Evolutionary conservation across 2,113 vertebrate genomes (phyloP), one percentile per base, ranked within the genome.

Genomic region (Lepus europaeus): DNA sequence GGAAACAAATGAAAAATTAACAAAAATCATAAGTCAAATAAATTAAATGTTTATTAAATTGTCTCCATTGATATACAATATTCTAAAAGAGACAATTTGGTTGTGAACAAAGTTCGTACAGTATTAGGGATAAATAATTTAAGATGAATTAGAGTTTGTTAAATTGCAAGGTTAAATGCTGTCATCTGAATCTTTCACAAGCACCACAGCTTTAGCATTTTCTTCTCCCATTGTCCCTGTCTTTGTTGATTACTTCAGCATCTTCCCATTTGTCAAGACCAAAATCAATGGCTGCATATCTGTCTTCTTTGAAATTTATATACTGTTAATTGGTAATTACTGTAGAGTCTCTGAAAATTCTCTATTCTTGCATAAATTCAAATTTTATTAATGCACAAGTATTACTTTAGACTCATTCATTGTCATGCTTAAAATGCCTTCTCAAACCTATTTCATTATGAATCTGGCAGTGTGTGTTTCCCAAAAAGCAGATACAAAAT

Each of bases 11-110:
- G 4, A 51, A 59, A 25, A 64, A 63, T 63, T 6, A 45, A 76
- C 39, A 86, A 78, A 91, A 96, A 20, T 70, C 84, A 29, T 86
- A 80, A 93, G 73, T 66, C 6, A 61, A 39, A 51, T 36, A 72
- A 23, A 89, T 36, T 20, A 23, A 8, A 23, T 45, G 61, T 36
- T 53, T 81, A 53, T 64, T 31, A 77, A 86, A 72, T 66, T 77
- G 2, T 68, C 27, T 33, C 19, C 91, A 39, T 8, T 73, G 17
- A 84, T 76, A 31, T 9, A 86, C 36, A 53, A 83, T 78, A 78
- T 81, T 14, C 49, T 69, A 8, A 89, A 94, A 87, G n/a, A 95
- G 36, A 59, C 68, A 9, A 87, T 84, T 53, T 69, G 33, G 31
- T n/a, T 89, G 45, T 25, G 33, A 90, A 25, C 95, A 31, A 95